Base-by-base conservation (phyloP, 2,888 invertebrate species). In the Melangyna quadrimaculata region DNA sequence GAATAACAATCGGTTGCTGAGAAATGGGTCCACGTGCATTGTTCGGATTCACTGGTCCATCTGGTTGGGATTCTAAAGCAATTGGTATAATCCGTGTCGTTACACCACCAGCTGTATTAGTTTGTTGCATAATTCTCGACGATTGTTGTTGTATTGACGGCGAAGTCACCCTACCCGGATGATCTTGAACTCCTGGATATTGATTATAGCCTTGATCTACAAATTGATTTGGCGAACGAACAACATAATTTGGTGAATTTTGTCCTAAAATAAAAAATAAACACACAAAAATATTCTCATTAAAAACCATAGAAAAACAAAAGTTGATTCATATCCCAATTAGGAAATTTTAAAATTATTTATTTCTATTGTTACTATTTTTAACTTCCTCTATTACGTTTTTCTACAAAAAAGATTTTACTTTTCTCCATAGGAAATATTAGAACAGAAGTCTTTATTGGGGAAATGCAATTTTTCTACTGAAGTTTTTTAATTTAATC, bases 31-130 rank as follows among this genome's bases (percentile, higher is more conserved):
- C 92, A 37, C 91, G 89, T 75, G 88, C 87, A 22, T 84, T 88
- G 24, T 87, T 87, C 14, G 87, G 67, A 80, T 80, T 87, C 7
- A 88, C 84, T 27, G 87, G 87, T 51, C 87, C 87, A 55, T 89
- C 89, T 59, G 87, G 81, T 73, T 87, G 86, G 27, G 89, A 88
- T 69, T 95, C 95, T 88, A 95, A 93, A 87, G 94, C 93, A 88
- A 95, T 94, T 17, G 95, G 95, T 89, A 95, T 94, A 88, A 95
- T 93, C 88, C 94, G 93, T 43, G 94, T 93, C 45, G 51, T 86
- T 12, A 78, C 70, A 67, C 73, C 82, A 19, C 82, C 78, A 53
- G 65, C 87, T 45, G 84, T 83, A 48, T 82, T 89, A 10, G 81
- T 84, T 65, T 89, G 90, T 32, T 88, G 88, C 55, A 88, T 87